A percentile compares a stretch with the other conserved stretches of the same genome.
phyloP scores from a whole-genome alignment of 2,797 vertebrate genomes.

The Sus cebifrons region DNA sequence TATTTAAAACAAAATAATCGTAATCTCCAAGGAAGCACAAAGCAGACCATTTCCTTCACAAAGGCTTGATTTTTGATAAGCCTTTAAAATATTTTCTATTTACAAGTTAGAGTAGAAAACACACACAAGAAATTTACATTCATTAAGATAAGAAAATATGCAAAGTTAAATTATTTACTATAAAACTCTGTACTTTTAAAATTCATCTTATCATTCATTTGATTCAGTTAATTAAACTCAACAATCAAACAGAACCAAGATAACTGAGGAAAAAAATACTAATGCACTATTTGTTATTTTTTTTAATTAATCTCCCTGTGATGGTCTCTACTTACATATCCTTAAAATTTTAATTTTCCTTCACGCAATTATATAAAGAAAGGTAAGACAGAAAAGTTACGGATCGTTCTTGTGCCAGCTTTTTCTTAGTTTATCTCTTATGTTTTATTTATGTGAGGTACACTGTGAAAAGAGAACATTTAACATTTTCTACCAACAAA shows the following conservation, averaged over 20 bases:
- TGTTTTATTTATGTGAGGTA: background rate
- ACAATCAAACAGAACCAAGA: slow-evolving; percentile 47
- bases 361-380: background rate
- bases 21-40: slow-evolving; percentile 60
- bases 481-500: background rate
- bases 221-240: slow-evolving; percentile 69
- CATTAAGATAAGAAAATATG: slow-evolving; percentile 64
- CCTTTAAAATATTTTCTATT: slow-evolving; percentile 37
- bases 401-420: background rate
- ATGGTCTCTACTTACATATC: background rate
- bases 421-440: background rate
- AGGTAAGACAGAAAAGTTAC: background rate
- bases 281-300: background rate
- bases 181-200: background rate
- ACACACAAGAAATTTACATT: slow-evolving; percentile 52
- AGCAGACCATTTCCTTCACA: slow-evolving; percentile 33
- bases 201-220: slow-evolving; percentile 42
- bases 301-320: background rate
- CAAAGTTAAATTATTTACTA: slow-evolving; percentile 55
- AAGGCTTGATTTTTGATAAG: slow-evolving; percentile 43
- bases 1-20: slow-evolving; percentile 48
- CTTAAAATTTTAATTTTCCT: slow-evolving; percentile 2
- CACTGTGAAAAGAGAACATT: background rate
- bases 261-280: background rate
- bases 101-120: background rate